Base-by-base conservation (phyloP, 2,113 vertebrate genomes). In the Maccullochella peelii region DNA sequence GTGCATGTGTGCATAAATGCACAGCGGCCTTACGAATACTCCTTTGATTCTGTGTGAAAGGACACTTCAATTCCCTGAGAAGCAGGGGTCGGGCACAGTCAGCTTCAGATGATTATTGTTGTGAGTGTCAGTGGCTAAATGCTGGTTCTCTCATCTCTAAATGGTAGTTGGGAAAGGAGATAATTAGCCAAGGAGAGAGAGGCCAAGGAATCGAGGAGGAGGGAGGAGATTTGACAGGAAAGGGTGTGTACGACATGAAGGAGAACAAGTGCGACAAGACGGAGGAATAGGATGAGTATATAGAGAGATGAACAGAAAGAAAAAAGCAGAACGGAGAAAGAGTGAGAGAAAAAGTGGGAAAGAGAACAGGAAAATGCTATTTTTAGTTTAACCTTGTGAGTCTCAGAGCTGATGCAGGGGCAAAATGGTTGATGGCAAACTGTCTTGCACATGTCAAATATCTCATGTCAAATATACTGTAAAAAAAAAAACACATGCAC, bases 121-220 rank as follows among this genome's bases (percentile, higher is more conserved):
- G 5, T 12, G 20, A 50, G 42, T 47, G 20, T 62, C 57, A 25
- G 5, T 68, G 36, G 62, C 57, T 55, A 76, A 87, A 55, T 36
- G 59, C 3, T 61, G 79, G 9, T 70, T 66, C 38, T 80, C 54
- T 79, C 47, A 16, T 61, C 30, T 59, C 23, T 70, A 58, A 80
- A 74, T 49, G 20, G 33, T 63, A 23, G 23, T 47, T 59, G 54
- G 49, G 6, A 58, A 67, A 78, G 23, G 8, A 78, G 4, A 21
- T 61, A 89, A 86, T 84, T 72, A 21, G 42, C 20, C n/a, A n/a
- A n/a, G n/a, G n/a, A n/a, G n/a, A 30, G 21, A 40, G 40, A 70
- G 63, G 55, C 44, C 36, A 57, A 65, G 50, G 21, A 67, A n/a
- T 30, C 2, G 0, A 59, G 44, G 63, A 67, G 54, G 63, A 20